phyloP scores from a whole-genome alignment of 2,113 vertebrate species.

The sheep (Ovis aries) region ARS-UI_Ramb_v3.0 NC_056080.1:131722001-131722500 shows the following conservation, averaged over 20 bases:
- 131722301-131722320: background rate
- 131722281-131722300: background rate
- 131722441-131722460: background rate
- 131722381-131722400: background rate
- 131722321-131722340: background rate
- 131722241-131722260: background rate
- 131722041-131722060: background rate
- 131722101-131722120: background rate
- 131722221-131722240: background rate
- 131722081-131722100: background rate
- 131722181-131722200: background rate
- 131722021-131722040: background rate
- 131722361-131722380: background rate
- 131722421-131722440: background rate
- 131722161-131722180: background rate
- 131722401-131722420: background rate
- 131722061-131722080: background rate
- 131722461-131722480: background rate
- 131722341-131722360: background rate
- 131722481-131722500: background rate
- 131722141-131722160: background rate
- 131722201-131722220: background rate
- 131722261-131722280: background rate
- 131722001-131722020: background rate
- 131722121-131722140: background rate